phyloP scores from a whole-genome alignment of 2,888 invertebrate species.

The Cloeon dipterum region DNA sequence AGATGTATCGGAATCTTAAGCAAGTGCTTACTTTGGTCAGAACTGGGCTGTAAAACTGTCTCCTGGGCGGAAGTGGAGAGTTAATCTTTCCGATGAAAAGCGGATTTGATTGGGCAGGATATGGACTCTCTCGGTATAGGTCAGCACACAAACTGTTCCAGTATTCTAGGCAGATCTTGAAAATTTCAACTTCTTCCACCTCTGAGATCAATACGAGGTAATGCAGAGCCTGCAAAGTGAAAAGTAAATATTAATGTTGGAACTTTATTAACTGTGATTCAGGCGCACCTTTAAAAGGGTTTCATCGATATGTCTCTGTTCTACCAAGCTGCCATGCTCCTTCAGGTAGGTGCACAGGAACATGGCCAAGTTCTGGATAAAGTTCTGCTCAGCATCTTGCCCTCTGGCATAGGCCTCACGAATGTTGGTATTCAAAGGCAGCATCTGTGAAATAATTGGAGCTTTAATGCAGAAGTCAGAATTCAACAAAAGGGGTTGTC shows the following conservation, averaged over 20 bases:
- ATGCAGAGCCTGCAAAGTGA: constrained; percentile 36
- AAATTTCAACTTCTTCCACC: constrained; percentile 98
- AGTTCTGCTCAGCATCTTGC: constrained; percentile 91
- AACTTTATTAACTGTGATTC: neutral
- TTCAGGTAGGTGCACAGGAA: constrained; percentile 93
- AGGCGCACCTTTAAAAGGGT: constrained; percentile 39
- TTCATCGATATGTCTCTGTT: constrained; percentile 54
- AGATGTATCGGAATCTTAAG: constrained; percentile 2
- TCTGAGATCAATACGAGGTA: constrained; percentile 84
- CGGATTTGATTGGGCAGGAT: constrained; percentile 24
- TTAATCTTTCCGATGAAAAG: constrained; percentile 12
- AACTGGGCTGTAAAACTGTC: constrained; percentile 55
- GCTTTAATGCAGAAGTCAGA: too few species aligned
- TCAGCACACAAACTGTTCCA: constrained; percentile 90
- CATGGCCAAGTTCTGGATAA: constrained; percentile 93
- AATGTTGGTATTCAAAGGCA: constrained; percentile 78
- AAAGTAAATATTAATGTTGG: constrained; percentile 1
- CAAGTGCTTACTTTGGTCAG: constrained; percentile 34
- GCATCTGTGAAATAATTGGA: constrained; percentile 39
- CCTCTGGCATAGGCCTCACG: constrained; percentile 84
- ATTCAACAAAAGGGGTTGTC: too few species aligned
- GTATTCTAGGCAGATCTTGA: constrained; percentile 97
- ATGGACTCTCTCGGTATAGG: constrained; percentile 72
- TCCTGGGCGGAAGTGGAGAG: constrained; percentile 23
- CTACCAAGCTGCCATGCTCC: constrained; percentile 78